Conservation (phyloP, 2,113 vertebrate species). For the Herpailurus yagouaroundi region DNA sequence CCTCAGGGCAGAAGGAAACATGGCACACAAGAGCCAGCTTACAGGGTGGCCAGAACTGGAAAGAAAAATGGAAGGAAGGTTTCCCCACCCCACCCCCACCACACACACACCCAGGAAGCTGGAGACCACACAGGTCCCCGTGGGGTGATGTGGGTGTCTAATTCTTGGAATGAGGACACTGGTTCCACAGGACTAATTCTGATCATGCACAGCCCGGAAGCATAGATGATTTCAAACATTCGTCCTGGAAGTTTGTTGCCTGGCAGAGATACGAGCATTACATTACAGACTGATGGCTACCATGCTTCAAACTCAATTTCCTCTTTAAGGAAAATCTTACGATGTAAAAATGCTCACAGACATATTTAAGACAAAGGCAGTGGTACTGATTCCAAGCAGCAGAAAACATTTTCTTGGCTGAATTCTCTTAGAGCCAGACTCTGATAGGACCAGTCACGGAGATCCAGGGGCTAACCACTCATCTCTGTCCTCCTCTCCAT, state of each 20-base stretch:
- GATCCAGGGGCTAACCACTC: background rate
- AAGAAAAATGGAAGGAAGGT: background rate
- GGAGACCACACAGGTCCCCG: too few species aligned
- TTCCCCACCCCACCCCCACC: too few species aligned
- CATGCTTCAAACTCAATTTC: background rate
- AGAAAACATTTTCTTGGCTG: background rate
- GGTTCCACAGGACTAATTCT: background rate
- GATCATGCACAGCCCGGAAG: background rate
- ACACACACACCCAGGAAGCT: background rate
- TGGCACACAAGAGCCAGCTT: background rate
- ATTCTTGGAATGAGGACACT: background rate
- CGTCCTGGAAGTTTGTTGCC: background rate
- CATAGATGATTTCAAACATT: background rate
- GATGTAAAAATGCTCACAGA: background rate
- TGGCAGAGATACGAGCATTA: background rate
- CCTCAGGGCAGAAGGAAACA: background rate
- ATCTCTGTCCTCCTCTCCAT: background rate
- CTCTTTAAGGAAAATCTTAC: background rate
- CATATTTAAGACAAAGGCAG: background rate
- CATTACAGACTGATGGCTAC: background rate
- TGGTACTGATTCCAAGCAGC: background rate
- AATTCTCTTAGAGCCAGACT: background rate
- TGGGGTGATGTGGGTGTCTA: background rate
- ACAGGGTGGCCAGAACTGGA: background rate
- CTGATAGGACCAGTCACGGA: background rate